These are phyloP conservation scores for Heliconius charithonia DNA, from an alignment of 2,888 invertebrate species.

Conservation along the genomic window DNA sequence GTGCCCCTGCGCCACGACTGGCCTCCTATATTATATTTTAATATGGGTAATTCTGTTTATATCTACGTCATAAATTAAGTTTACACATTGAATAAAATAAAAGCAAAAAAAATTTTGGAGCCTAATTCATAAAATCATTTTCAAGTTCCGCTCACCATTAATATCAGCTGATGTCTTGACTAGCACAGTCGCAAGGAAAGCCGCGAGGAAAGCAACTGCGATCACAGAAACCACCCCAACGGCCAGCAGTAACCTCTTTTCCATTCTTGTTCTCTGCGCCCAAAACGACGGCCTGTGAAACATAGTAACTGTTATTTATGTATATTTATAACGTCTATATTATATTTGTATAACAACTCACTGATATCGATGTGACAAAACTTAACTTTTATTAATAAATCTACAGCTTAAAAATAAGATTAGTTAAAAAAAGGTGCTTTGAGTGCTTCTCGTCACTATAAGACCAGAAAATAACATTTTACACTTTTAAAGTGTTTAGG, in stretches of 20 bases:
- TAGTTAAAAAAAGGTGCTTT: not conserved
- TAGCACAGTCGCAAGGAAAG: conserved; percentile 67
- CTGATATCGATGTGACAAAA: too few relatives aligned
- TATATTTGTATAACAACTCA: not conserved
- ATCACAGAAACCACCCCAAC: conserved; percentile 62
- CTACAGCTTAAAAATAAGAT: too few relatives aligned
- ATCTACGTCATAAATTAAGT: too few relatives aligned
- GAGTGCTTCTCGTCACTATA: not conserved
- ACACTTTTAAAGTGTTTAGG: too few relatives aligned
- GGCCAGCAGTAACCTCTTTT: conserved; percentile 67
- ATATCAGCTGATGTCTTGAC: conserved; percentile 56
- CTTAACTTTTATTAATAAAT: too few relatives aligned
- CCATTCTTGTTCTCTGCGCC: conserved; percentile 71
- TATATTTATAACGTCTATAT: not conserved
- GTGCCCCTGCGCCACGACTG: too few relatives aligned
- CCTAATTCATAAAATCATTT: not conserved
- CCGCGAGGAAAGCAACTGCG: conserved; percentile 71
- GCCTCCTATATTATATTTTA: too few relatives aligned
- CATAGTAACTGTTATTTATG: not conserved
- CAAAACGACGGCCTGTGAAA: conserved; percentile 70
- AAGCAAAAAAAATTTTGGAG: not conserved
- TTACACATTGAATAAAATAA: too few relatives aligned
- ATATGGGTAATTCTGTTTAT: too few relatives aligned
- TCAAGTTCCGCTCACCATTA: conserved; percentile 56
- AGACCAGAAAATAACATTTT: not conserved